These are phyloP conservation scores for Ctenopoma kingsleyae DNA, from an alignment of 2,797 vertebrate genomes.

Conservation along the genomic window DNA sequence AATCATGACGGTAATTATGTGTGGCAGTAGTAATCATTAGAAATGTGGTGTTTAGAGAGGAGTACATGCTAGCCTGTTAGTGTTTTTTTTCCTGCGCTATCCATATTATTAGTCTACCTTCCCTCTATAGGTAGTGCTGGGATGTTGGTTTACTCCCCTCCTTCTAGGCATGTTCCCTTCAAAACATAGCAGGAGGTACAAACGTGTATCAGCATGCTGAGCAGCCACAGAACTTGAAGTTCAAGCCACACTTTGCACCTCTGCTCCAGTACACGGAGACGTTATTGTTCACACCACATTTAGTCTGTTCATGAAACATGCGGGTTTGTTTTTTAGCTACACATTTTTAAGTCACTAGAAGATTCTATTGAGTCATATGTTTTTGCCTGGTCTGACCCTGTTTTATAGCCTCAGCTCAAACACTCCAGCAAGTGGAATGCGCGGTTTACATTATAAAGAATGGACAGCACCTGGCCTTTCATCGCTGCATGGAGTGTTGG, in stretches of 20 bases:
- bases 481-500: neutral
- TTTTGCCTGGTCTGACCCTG: neutral
- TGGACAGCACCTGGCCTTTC: conserved; percentile 5
- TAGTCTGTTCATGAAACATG: neutral
- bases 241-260: neutral
- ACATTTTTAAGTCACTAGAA: neutral
- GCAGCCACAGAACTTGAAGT: conserved; percentile 8
- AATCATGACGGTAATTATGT: conserved; percentile 79
- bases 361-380: neutral
- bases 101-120: conserved; percentile 62
- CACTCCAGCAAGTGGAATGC: conserved; percentile 9
- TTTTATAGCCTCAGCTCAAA: neutral
- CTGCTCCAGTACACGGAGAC: neutral
- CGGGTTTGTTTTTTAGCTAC: neutral
- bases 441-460: conserved; percentile 15
- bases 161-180: conserved; percentile 37
- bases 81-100: conserved; percentile 21
- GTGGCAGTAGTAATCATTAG: conserved; percentile 26
- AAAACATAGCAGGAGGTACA: conserved; percentile 41
- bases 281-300: neutral
- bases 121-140: conserved; percentile 42
- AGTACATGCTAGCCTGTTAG: conserved; percentile 29
- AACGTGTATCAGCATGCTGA: conserved; percentile 54
- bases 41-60: conserved; percentile 35
- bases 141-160: conserved; percentile 33